A percentile compares a stretch with the other conserved stretches of the same genome.
Conservation (phyloP, 1,140 invertebrate genomes). For the Rhopalosiphum maidis region DNA sequence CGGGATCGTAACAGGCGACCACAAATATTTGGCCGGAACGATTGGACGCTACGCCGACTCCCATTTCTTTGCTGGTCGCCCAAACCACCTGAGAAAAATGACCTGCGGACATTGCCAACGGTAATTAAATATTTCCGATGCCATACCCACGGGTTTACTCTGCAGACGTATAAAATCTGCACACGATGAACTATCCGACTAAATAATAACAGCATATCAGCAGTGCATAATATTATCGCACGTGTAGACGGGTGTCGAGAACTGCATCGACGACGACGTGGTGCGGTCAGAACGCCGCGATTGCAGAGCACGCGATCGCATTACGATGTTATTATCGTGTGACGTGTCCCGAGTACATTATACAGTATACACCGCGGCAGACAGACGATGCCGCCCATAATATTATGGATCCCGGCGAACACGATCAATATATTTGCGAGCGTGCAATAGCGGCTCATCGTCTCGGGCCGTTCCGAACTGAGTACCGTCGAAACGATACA, state of each 20-base stretch:
- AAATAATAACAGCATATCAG: not conserved
- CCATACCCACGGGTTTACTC: too few relatives aligned
- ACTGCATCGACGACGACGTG: not conserved
- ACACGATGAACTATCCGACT: too few relatives aligned
- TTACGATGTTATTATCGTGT: not conserved
- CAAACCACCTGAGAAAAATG: slow-evolving; percentile 83
- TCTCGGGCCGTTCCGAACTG: not conserved
- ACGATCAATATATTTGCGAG: not conserved
- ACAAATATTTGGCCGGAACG: slow-evolving; percentile 77
- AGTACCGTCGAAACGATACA: not conserved
- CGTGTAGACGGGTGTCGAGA: not conserved
- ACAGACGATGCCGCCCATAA: not conserved
- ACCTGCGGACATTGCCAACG: slow-evolving; percentile 61
- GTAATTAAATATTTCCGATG: not conserved
- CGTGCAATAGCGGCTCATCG: not conserved
- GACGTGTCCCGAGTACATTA: not conserved
- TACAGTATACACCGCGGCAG: not conserved
- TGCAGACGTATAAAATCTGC: too few relatives aligned
- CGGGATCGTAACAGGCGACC: slow-evolving; percentile 85
- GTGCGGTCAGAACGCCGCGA: not conserved
- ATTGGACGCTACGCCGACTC: slow-evolving; percentile 74
- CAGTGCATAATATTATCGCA: not conserved
- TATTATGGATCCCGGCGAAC: not conserved
- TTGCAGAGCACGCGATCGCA: not conserved
- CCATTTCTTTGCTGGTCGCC: slow-evolving; percentile 77